Evolutionary conservation across 2,888 invertebrate genomes (phyloP).

Genomic region (Blastobasis lacticolella): DNA sequence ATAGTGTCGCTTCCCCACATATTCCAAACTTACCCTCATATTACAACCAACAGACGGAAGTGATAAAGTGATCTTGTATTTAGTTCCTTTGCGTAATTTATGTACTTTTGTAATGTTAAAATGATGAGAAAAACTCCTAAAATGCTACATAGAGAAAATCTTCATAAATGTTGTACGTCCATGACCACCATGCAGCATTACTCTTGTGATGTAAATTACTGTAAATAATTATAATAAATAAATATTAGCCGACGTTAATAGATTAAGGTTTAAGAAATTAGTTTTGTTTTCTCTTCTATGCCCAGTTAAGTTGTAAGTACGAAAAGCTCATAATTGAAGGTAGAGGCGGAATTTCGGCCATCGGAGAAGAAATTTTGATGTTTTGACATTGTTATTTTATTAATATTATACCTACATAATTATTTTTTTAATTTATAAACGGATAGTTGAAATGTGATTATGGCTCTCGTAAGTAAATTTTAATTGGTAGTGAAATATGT

Average conservation of each 20-base stretch:
- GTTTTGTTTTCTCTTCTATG: constrained; percentile 35
- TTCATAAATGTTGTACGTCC: constrained; percentile 25
- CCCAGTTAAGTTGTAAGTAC: constrained; percentile 53
- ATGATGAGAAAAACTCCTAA: constrained; percentile 9
- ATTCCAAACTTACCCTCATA: no score
- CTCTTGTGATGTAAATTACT: constrained; percentile 71
- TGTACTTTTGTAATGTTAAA: constrained; percentile 23
- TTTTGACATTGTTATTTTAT: constrained; percentile 56
- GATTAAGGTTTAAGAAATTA: constrained; percentile 49
- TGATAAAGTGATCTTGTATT: constrained; percentile 23
- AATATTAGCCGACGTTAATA: constrained; percentile 29
- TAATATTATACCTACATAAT: constrained; percentile 46
- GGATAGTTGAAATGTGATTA: constrained; percentile 55
- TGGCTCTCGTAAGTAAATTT: constrained; percentile 16
- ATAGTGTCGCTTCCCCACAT: no score
- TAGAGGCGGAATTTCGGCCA: constrained; percentile 27
- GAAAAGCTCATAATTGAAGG: constrained; percentile 35
- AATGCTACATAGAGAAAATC: constrained; percentile 1
- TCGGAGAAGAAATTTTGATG: constrained; percentile 33
- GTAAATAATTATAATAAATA: constrained; percentile 54
- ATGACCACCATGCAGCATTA: constrained; percentile 44
- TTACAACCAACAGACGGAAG: no score
- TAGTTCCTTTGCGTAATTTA: constrained; percentile 38
- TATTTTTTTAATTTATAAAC: constrained; percentile 55
- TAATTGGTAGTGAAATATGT: constrained; percentile 16